A percentile compares a stretch with the other conserved stretches of the same genome.
These are phyloP conservation scores for Agrilus mali DNA, from an alignment of 2,888 invertebrate genomes.

Conservation along the genomic window DNA sequence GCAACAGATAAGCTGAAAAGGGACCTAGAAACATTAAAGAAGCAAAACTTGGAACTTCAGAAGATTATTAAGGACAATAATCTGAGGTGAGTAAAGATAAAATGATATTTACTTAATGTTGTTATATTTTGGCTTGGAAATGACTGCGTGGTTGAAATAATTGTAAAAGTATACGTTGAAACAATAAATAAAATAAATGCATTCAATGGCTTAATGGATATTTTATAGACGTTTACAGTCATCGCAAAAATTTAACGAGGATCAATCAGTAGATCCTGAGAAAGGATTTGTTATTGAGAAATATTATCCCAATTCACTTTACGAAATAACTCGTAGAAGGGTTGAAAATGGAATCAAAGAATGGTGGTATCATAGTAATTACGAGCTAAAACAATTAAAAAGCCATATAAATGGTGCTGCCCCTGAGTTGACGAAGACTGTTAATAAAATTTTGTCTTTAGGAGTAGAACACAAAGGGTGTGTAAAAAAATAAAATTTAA, in stretches of 20 bases:
- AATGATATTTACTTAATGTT: not conserved
- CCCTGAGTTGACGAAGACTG: conserved; percentile 44
- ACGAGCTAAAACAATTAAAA: conserved; percentile 56
- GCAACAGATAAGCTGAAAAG: conserved; percentile 57
- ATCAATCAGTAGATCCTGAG: conserved; percentile 28
- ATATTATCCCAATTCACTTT: conserved; percentile 56
- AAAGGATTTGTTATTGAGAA: conserved; percentile 32
- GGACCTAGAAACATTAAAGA: conserved; percentile 65
- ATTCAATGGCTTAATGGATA: not conserved
- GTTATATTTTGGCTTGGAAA: no score
- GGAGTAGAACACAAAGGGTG: conserved; percentile 67
- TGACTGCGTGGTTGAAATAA: no score
- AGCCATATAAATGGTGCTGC: conserved; percentile 37
- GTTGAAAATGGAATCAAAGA: conserved; percentile 69
- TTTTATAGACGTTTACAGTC: conserved; percentile 29
- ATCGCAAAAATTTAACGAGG: conserved; percentile 34
- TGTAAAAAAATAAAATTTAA: not conserved
- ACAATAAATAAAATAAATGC: no score
- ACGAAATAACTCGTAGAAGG: conserved; percentile 64
- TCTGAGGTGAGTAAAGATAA: conserved; percentile 40
- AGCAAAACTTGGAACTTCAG: conserved; percentile 69
- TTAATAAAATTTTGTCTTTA: conserved; percentile 54
- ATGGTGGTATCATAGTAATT: conserved; percentile 72
- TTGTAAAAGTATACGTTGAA: no score
- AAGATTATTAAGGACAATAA: conserved; percentile 51